phyloP scores from a whole-genome alignment of 2,888 invertebrate species.

The Limulus polyphemus region DNA sequence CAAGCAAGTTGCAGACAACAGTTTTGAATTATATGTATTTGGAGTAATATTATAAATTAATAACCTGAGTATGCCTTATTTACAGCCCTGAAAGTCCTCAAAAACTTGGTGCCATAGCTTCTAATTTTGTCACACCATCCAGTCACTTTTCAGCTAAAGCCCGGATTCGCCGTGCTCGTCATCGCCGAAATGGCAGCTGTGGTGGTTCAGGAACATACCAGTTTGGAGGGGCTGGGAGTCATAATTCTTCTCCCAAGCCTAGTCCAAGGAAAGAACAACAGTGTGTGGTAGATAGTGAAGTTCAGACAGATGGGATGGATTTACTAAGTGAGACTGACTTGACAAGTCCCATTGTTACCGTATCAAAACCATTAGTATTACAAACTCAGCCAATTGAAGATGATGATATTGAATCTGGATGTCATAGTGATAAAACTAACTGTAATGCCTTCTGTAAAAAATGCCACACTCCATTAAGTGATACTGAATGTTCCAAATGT shows the following conservation, averaged over 20 bases:
- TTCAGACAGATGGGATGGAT: conserved; percentile 53
- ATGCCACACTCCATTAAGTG: background rate
- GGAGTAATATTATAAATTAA: too few species aligned
- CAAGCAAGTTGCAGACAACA: too few species aligned
- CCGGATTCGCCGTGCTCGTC: conserved; percentile 33
- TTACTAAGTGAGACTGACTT: conserved; percentile 46
- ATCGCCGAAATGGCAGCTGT: conserved; percentile 27
- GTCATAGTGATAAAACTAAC: too few species aligned
- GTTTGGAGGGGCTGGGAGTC: conserved; percentile 9
- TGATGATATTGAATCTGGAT: background rate
- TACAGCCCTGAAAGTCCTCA: conserved; percentile 17
- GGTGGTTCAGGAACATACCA: too few species aligned
- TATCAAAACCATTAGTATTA: conserved; percentile 25
- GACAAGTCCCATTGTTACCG: conserved; percentile 39
- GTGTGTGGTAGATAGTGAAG: conserved; percentile 45
- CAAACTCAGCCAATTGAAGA: conserved; percentile 7
- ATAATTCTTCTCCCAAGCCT: conserved; percentile 8
- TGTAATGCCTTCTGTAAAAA: too few species aligned
- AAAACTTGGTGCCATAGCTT: background rate
- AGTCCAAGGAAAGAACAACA: conserved; percentile 1
- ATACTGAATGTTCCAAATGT: background rate
- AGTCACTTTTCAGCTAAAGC: conserved; percentile 26
- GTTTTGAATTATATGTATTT: too few species aligned
- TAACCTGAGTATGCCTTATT: too few species aligned
- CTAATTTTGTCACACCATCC: conserved; percentile 4